Conservation (phyloP, 2,113 vertebrate species). For the Clarias macrocephalus region DNA sequence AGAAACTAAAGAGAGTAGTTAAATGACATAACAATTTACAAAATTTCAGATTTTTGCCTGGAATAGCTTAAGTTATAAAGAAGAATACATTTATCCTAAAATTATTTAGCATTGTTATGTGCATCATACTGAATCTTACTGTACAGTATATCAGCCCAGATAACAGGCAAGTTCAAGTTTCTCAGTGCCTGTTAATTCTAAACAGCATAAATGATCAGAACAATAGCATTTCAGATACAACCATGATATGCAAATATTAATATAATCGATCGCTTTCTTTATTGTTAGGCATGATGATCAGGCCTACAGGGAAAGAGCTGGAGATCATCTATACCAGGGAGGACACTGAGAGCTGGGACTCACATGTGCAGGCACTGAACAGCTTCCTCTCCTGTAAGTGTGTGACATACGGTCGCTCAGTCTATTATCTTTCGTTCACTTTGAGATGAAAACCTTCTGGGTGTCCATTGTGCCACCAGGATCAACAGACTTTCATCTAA, state of each 20-base stretch:
- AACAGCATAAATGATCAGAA: not conserved
- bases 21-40: not conserved
- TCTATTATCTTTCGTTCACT: not conserved
- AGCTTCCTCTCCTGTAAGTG: conserved; percentile 79
- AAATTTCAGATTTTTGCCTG: not conserved
- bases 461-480: not conserved
- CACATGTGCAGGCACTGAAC: conserved; percentile 77
- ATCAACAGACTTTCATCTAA: not conserved
- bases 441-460: not conserved
- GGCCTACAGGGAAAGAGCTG: conserved; percentile 76
- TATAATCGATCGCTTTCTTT: not conserved
- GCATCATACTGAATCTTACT: not conserved
- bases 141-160: not conserved
- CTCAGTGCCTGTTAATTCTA: too few relatives aligned
- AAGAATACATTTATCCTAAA: not conserved
- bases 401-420: not conserved
- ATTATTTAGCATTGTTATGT: not conserved
- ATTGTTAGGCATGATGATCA: conserved; percentile 84
- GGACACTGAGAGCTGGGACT: conserved; percentile 79
- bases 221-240: not conserved
- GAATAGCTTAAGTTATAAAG: not conserved
- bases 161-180: not conserved
- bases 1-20: not conserved
- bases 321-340: conserved; percentile 77
- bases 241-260: not conserved